phyloP scores from a whole-genome alignment of 2,888 invertebrate species.

The Luperina testacea region DNA sequence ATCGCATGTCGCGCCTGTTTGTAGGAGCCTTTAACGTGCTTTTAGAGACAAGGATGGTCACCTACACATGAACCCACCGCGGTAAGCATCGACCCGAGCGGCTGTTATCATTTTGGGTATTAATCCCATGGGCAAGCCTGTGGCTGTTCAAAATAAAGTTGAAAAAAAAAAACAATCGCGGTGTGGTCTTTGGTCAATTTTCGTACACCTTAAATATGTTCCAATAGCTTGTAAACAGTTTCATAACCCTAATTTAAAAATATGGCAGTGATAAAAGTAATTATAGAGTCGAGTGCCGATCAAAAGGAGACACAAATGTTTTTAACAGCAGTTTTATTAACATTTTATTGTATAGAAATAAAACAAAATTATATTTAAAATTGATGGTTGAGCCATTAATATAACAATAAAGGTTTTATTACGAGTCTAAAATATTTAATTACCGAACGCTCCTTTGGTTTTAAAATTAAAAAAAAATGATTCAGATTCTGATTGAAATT shows the following conservation, averaged over 20 bases:
- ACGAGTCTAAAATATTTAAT: slow-evolving; percentile 43
- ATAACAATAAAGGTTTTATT: slow-evolving; percentile 54
- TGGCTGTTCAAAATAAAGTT: neutral
- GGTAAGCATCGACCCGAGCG: no score
- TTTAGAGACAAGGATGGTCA: no score
- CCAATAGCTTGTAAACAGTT: slow-evolving; percentile 26
- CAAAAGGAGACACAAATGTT: slow-evolving; percentile 49
- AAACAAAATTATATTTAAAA: slow-evolving; percentile 60
- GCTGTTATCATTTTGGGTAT: neutral
- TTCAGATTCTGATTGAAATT: no score
- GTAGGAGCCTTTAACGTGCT: no score
- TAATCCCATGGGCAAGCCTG: neutral
- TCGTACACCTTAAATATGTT: slow-evolving; percentile 4
- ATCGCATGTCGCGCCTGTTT: no score
- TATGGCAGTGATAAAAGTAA: slow-evolving; percentile 61
- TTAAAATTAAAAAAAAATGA: no score
- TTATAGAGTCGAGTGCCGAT: slow-evolving; percentile 46
- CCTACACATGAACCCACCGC: no score
- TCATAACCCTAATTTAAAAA: slow-evolving; percentile 52
- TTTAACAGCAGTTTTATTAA: slow-evolving; percentile 54
- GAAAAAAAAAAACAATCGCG: neutral
- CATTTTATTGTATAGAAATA: slow-evolving; percentile 57
- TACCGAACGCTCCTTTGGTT: slow-evolving; percentile 7
- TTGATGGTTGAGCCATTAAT: slow-evolving; percentile 50
- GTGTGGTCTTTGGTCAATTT: neutral